Evolutionary conservation across 2,888 invertebrate genomes (phyloP).

Genomic region (Hydriomena furcata): DNA sequence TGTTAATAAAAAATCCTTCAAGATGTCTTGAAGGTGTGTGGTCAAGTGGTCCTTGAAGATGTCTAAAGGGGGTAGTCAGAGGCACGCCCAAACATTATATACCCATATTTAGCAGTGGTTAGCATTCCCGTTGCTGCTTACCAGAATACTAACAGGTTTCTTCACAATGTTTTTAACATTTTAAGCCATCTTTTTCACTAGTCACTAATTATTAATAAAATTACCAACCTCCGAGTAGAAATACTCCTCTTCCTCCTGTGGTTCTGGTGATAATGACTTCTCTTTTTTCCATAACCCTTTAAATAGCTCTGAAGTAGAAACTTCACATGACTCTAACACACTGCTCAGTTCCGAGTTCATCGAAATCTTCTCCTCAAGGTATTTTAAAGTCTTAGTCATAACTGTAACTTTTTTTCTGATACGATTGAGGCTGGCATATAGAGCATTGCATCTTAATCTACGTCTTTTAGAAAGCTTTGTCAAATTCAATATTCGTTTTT

Average conservation of each 20-base stretch:
- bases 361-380: neutral
- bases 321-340: neutral
- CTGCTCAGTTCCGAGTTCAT: neutral
- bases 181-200: no score
- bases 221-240: neutral
- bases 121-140: no score
- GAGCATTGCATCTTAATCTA: constrained; percentile 13
- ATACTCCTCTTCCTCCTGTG: neutral
- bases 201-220: no score
- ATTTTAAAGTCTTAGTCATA: neutral
- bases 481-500: constrained; percentile 4
- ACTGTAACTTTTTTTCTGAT: constrained; percentile 4
- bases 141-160: no score
- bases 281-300: neutral
- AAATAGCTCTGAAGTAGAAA: neutral
- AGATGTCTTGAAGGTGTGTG: no score
- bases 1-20: no score
- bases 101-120: no score
- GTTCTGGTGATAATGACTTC: neutral
- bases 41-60: no score
- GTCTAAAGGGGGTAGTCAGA: no score
- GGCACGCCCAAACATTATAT: no score
- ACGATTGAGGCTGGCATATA: constrained; percentile 4
- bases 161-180: no score
- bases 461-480: constrained; percentile 12